Evolutionary conservation across 2,113 vertebrate genomes (phyloP), one percentile per base, ranked within the genome.

Genomic region (Nannobrachium achirus): DNA sequence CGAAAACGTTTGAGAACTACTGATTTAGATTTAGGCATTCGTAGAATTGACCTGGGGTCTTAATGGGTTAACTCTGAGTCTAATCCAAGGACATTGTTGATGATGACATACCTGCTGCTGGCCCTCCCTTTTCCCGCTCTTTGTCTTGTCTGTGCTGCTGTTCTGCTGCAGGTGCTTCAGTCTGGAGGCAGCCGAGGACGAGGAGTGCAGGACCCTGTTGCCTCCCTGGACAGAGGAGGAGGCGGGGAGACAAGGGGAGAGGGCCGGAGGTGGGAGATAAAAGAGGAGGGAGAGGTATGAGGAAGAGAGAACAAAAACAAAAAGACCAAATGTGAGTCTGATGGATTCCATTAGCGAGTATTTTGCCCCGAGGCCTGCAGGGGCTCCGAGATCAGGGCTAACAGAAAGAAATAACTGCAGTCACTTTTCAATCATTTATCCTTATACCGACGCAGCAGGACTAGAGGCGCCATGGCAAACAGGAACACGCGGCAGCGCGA

Each of bases 81-180:
- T 33, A 33, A 33, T 33, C n/a, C n/a, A n/a, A n/a, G n/a, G 2
- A 33, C 6, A 33, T 33, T 33, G 25, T 33, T 33, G 39, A 72
- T 65, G 63, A 42, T 62, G 45, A 46, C 18, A 70, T 95, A 97
- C 96, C 97, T 98, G 97, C 86, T 96, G 96, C 88, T 97, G 96
- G 81, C 95, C 93, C 3, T 98, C 94, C 62, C 95, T 91, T 86
- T 96, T 98, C 81, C 92, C 78, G 51, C 93, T 92, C 77, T 97
- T 99, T 90, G 87, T 89, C 76, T 97, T 99, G 83, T 99, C 97
- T 0, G 95, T 94, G 85, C 94, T 96, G 85, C 94, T 96, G 90
- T 93, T 92, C 81, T 96, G 95, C 66, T 95, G 94, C 79, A 94
- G 88, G 73, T 94, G 94, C 91, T 98, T 98, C 88, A 99, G 95